Evolutionary conservation across 2,113 vertebrate species (phyloP).

Genomic region (Elachura formosa): DNA sequence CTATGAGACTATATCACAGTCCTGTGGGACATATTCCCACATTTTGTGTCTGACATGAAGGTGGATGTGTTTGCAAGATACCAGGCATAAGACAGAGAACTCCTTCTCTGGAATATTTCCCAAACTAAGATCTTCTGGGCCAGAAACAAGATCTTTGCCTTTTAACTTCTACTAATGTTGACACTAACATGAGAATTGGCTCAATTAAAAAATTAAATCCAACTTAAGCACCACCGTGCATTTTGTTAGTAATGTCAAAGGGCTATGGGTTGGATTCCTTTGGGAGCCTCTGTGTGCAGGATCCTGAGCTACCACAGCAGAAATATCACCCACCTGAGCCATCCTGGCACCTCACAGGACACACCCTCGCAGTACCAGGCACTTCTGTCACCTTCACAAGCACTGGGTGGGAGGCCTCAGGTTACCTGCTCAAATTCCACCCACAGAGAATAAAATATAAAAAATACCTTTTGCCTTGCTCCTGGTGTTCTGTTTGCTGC

Average conservation of each 20-base stretch:
- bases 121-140: not conserved
- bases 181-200: not conserved
- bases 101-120: not conserved
- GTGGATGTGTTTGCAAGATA: not conserved
- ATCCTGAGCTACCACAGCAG: not conserved
- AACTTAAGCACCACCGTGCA: not conserved
- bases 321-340: not conserved
- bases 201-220: not conserved
- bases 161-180: not conserved
- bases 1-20: not conserved
- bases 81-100: not conserved
- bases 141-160: not conserved
- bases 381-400: not conserved
- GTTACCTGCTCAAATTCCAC: rapidly evolving
- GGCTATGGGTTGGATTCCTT: not conserved
- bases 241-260: rapidly evolving
- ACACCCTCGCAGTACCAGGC: not conserved
- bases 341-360: not conserved
- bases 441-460: not conserved
- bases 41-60: not conserved
- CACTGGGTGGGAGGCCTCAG: not conserved
- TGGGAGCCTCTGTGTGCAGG: not conserved
- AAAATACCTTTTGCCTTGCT: not conserved
- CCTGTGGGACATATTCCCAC: not conserved
- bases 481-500: not conserved